Conservation (phyloP, 1,140 invertebrate species). For the Procambarus virginalis region DNA sequence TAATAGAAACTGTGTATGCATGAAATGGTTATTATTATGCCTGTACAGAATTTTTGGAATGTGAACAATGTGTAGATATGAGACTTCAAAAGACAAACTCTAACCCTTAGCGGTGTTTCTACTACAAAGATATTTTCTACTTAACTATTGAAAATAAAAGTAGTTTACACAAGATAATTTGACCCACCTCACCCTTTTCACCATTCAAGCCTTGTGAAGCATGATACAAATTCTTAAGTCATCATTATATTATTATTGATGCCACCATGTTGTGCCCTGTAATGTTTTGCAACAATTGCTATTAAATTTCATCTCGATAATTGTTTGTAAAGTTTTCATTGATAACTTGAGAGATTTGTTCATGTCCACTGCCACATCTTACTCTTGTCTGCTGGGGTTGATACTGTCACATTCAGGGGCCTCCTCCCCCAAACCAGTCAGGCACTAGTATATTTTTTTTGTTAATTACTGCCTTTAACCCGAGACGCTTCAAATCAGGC, state of each 20-base stretch:
- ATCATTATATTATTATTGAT: background rate
- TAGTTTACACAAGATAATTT: conserved; percentile 1
- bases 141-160: background rate
- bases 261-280: background rate
- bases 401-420: background rate
- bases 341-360: conserved; percentile 17
- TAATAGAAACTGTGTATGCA: conserved; percentile 41
- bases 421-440: background rate
- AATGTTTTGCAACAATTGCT: background rate
- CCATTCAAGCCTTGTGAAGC: background rate
- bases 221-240: conserved; percentile 11
- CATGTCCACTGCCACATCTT: conserved; percentile 30
- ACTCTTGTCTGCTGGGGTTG: background rate
- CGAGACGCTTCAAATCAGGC: background rate
- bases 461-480: background rate
- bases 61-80: conserved; percentile 26
- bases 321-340: background rate
- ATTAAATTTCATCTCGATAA: background rate
- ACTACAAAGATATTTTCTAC: conserved; percentile 21
- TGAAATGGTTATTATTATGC: conserved; percentile 34
- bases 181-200: background rate
- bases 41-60: conserved; percentile 39
- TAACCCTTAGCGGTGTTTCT: background rate
- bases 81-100: conserved; percentile 39
- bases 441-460: background rate